Conservation (phyloP, 2,113 vertebrate genomes). For the Carettochelys insculpta region DNA sequence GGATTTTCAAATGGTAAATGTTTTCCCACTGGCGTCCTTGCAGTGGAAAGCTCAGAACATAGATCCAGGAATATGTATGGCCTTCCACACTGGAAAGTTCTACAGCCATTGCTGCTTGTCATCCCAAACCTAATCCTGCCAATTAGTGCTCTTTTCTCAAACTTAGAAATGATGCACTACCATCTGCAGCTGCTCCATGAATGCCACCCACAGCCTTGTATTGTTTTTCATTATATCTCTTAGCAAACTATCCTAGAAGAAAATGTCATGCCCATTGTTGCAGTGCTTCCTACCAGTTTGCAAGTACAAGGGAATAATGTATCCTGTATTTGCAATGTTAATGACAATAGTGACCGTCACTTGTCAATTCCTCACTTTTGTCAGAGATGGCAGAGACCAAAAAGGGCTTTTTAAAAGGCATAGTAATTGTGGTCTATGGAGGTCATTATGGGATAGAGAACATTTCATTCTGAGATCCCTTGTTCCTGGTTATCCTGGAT, state of each 20-base stretch:
- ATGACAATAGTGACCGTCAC: neutral
- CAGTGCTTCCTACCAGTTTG: neutral
- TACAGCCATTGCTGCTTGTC: neutral
- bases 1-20: neutral
- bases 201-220: neutral
- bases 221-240: neutral
- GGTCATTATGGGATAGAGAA: neutral
- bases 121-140: neutral
- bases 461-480: neutral
- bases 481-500: neutral
- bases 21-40: neutral
- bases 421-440: neutral
- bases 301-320: neutral
- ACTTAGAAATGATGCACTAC: neutral
- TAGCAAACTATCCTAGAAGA: neutral
- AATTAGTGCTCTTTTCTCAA: neutral
- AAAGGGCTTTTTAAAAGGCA: neutral
- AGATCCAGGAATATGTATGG: neutral
- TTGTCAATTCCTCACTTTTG: neutral
- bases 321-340: neutral
- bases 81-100: neutral
- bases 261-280: neutral
- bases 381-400: neutral
- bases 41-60: neutral
- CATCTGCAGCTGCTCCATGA: neutral